Evolutionary conservation across 2,797 vertebrate species (phyloP).

Genomic region (Sebastes minor): DNA sequence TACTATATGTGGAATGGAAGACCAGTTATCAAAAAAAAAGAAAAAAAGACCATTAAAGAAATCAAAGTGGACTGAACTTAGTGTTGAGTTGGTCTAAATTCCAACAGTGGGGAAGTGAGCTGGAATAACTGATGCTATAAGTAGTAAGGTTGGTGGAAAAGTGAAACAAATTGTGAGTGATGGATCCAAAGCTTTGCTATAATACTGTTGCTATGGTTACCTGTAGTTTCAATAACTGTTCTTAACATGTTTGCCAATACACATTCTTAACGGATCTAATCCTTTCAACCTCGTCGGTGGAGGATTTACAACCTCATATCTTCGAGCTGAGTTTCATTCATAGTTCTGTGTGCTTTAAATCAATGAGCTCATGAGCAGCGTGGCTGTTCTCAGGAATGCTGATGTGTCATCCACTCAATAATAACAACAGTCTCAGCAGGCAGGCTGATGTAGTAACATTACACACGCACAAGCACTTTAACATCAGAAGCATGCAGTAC

Average conservation of each 20-base stretch:
- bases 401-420: neutral
- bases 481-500: neutral
- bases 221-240: too few species aligned
- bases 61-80: too few species aligned
- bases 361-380: neutral
- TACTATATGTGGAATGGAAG: accelerated
- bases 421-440: neutral
- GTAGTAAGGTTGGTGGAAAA: too few species aligned
- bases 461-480: neutral
- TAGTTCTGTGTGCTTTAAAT: neutral
- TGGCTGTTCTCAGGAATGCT: neutral
- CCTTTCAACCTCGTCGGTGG: neutral
- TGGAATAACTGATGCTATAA: too few species aligned
- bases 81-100: too few species aligned
- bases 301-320: neutral
- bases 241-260: neutral
- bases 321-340: neutral
- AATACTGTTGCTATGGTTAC: too few species aligned
- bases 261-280: neutral
- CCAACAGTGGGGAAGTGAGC: too few species aligned
- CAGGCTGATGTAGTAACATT: neutral
- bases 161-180: too few species aligned
- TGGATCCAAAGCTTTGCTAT: too few species aligned
- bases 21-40: neutral
- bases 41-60: neutral